phyloP scores from a whole-genome alignment of 2,113 vertebrate genomes.

The Morphnarchus princeps region DNA sequence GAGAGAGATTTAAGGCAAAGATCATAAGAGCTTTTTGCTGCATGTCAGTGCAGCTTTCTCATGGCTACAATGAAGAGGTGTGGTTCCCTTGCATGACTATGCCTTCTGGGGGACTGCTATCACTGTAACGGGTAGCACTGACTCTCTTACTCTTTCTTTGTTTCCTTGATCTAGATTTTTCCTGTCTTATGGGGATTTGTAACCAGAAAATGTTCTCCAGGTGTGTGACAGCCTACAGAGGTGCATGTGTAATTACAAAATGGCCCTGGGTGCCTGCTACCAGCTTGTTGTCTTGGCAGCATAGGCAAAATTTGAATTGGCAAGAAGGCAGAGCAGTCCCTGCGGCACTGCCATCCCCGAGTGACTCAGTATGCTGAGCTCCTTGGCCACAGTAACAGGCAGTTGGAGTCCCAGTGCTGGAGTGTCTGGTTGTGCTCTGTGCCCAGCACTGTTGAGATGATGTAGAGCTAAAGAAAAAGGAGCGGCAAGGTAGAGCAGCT shows the following conservation, averaged over 20 bases:
- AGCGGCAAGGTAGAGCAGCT: background rate
- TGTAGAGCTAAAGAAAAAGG: background rate
- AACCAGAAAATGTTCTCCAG: background rate
- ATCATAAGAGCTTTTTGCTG: background rate
- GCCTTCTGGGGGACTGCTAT: background rate
- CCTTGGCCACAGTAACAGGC: background rate
- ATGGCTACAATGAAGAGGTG: background rate
- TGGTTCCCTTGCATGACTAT: background rate
- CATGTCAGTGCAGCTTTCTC: background rate
- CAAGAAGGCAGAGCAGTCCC: background rate
- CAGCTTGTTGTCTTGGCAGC: conserved; percentile 11
- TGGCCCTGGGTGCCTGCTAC: conserved; percentile 1
- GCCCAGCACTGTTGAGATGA: background rate
- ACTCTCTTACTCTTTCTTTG: background rate
- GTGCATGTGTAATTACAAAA: background rate
- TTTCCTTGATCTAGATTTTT: background rate
- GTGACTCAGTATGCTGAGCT: background rate
- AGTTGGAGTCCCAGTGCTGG: background rate
- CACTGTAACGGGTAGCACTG: background rate
- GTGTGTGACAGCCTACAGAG: background rate
- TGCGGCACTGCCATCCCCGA: background rate
- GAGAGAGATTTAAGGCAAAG: background rate
- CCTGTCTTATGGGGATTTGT: background rate
- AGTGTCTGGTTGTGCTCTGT: background rate
- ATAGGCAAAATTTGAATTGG: background rate